Evolutionary conservation across 2,888 invertebrate species (phyloP), one percentile per base, ranked within the genome.

Genomic region (Aleiodes alternator): DNA sequence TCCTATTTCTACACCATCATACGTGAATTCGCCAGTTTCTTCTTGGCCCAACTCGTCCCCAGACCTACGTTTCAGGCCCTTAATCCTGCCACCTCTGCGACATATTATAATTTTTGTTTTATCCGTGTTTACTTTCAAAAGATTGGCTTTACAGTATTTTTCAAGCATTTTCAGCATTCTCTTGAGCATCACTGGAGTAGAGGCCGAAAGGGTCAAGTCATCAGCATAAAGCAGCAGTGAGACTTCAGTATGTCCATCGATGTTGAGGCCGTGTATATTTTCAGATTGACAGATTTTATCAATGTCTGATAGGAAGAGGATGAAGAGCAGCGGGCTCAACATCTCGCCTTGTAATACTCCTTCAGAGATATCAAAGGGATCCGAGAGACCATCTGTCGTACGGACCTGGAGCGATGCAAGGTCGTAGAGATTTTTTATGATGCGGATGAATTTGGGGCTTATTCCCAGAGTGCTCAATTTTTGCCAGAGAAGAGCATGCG

Each of bases 381-480:
- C 23, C 0, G 71, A 66, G 0, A 57, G 9, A 11, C 57, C 69
- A 9, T 38, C 43, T 69, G 34, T 23, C 12, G 64, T 34, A n/a
- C 57, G 64, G 29, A 76, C 69, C 50, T 48, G 43, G 7, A 76
- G 8, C 9, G 68, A 29, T 3, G 72, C 72, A n/a, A 14, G 5
- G 8, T 57, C 69, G 16, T 74, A 74, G 7, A 74, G 55, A 23
- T 43, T 53, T 66, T 70, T 64, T 0, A 82, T 43, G 16, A 75
- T 56, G 11, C 53, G 23, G 9, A 80, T 78, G 23, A 81, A 76
- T 73, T 81, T 80, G 5, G 73, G 31, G 57, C 79, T 81, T 11
- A 80, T 31, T 34, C 76, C 76, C 3, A 72, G 43, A 0, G 51
- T 66, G 3, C 71, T 7, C 11, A 82, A 48, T 73, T 78, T 80